phyloP scores from a whole-genome alignment of 2,797 vertebrate genomes.

The Remorina albescens region DNA sequence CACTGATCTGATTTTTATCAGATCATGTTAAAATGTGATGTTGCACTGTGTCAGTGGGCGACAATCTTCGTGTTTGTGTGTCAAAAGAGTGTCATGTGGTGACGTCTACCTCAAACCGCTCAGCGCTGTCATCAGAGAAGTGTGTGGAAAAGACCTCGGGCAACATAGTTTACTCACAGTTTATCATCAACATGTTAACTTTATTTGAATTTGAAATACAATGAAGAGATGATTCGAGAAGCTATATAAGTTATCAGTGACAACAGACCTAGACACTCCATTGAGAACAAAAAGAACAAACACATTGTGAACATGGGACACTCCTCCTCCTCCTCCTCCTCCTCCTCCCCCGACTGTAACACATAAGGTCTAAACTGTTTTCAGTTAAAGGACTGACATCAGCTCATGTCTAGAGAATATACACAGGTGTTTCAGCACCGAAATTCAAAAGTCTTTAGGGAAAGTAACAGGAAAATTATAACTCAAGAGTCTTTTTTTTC shows the following conservation, averaged over 20 bases:
- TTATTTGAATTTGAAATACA: constrained; percentile 86
- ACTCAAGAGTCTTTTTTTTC: constrained; percentile 43
- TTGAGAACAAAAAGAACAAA: constrained; percentile 82
- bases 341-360: constrained; percentile 72
- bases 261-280: constrained; percentile 84
- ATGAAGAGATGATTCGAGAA: constrained; percentile 83
- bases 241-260: constrained; percentile 86
- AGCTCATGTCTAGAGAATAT: constrained; percentile 79
- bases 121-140: background rate
- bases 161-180: constrained; percentile 57
- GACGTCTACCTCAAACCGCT: background rate
- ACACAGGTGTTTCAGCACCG: constrained; percentile 76
- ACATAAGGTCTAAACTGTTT: constrained; percentile 73
- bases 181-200: constrained; percentile 84
- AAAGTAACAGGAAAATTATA: constrained; percentile 65
- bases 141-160: background rate
- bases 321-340: constrained; percentile 41
- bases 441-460: constrained; percentile 68
- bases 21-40: background rate
- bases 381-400: constrained; percentile 76
- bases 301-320: constrained; percentile 79
- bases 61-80: background rate
- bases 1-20: no score
- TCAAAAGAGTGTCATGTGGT: background rate
- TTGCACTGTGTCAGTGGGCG: background rate